Base-by-base conservation (phyloP, 2,888 invertebrate species). In the Acanthosepion esculentum region DNA sequence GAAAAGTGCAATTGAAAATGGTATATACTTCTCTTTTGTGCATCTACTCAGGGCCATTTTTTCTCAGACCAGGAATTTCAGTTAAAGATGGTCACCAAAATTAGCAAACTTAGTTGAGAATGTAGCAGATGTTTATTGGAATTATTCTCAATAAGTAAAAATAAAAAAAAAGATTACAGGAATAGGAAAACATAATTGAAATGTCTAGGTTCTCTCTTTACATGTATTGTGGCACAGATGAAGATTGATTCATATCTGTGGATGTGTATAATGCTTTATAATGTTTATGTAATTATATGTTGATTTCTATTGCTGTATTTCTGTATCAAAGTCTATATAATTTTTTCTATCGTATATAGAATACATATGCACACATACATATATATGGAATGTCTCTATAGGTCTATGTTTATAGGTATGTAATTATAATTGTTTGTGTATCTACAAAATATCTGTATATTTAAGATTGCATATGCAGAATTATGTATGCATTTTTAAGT, bases 51-150 rank as follows among this genome's bases (percentile, higher is more conserved):
- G 29, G 78, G 78, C 78, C 78, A 78, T 78, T n/a, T 78, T 78
- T 8, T 18, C n/a, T 78, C n/a, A 78, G n/a, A 29, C n/a, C 78
- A 78, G 18, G 78, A 78, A 78, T 78, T 78, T 10, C 78, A 78
- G 78, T 78, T 78, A 8, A 78, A 78, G 78, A 78, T 78, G 78
- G 78, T 78, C 78, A 78, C 78, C 78, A 78, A 78, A 29, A 78
- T 78, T 78, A 78, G 78, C 78, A 78, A 78, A 78, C 78, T 78
- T 78, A 78, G 15, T 78, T 78, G 78, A 78, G 78, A 78, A 78
- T 78, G n/a, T 78, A 78, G 78, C 78, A 78, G 78, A 78, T 78
- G 78, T 78, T 78, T 78, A 78, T 78, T 78, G 78, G n/a, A 78
- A 78, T 78, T n/a, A 78, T 78, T 78, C n/a, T 78, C 78, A 29